Conservation (phyloP, 2,888 invertebrate genomes). For the Hyposoter dolosus region DNA sequence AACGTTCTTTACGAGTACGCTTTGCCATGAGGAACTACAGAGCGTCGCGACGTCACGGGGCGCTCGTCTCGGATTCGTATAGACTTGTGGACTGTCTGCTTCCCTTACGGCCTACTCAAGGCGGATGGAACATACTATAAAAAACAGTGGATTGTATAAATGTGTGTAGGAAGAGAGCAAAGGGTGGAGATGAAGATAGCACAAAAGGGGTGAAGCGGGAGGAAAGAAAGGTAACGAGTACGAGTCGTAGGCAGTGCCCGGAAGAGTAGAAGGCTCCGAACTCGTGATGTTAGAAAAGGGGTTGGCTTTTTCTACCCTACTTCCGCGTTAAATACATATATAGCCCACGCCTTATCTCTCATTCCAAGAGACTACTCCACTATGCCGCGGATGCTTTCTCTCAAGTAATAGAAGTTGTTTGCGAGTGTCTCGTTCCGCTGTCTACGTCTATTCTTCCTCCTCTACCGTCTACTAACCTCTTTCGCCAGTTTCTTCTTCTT, state of each 20-base stretch:
- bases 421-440: conserved; percentile 62
- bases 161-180: conserved; percentile 23
- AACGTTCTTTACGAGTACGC: conserved; percentile 81
- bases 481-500: conserved; percentile 45
- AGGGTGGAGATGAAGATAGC: conserved; percentile 31
- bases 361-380: conserved; percentile 33
- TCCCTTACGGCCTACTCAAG: conserved; percentile 24
- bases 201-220: conserved; percentile 41
- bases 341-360: conserved; percentile 48
- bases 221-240: conserved; percentile 11
- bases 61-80: conserved; percentile 57
- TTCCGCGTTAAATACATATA: conserved; percentile 39
- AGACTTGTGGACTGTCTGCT: conserved; percentile 25
- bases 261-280: conserved; percentile 45
- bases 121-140: conserved; percentile 58
- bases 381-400: conserved; percentile 42
- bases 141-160: conserved; percentile 35
- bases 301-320: conserved; percentile 50
- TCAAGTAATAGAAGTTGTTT: conserved; percentile 66
- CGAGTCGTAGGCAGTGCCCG: conserved; percentile 29
- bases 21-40: conserved; percentile 66
- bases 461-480: conserved; percentile 62
- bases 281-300: conserved; percentile 35
- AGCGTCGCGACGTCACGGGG: conserved; percentile 66
- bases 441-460: conserved; percentile 56